Evolutionary conservation across 2,113 vertebrate genomes (phyloP), one percentile per base, ranked within the genome.

Genomic region (Felis chaus): DNA sequence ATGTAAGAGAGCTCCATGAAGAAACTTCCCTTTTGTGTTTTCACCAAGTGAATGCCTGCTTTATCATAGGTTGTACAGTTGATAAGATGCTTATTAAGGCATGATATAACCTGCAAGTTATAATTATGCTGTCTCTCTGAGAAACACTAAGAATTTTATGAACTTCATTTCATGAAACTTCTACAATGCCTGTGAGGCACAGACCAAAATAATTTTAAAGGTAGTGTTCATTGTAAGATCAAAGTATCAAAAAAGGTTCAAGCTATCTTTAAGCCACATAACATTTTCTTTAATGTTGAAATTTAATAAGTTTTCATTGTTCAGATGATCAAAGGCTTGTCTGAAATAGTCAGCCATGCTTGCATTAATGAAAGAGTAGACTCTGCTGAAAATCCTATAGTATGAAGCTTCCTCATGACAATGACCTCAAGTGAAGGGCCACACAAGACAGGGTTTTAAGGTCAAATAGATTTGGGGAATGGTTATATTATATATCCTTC

Each of bases 201-300:
- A 89, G 83, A 73, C 4, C 81, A 86, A 90, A 55, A 55, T 5
- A 90, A 68, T 68, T 68, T 84, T 82, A 91, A 91, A 95, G 53
- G 27, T 65, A 65, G 18, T 61, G 14, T 81, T 96, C 79, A 86
- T 36, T 81, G n/a, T 71, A 69, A 63, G 39, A 82, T 81, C 13
- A 86, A 94, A 86, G 57, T 78, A 90, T 81, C 84, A 90, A 71
- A 78, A 68, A 88, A 23, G 23, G 13, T 76, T 91, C 1, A 1
- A 69, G 18, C 27, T 69, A 13, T 87, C 74, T 61, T 69, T 82
- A 39, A 91, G 68, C 7, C 57, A 82, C 12, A 31, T 36, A 90
- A 19, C 21, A 63, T 87, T 91, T 93, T 91, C 82, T 91, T 91
- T 95, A 78, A 71, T 91, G 21, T 78, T 91, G 41, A 95, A 93